Conservation (phyloP, 1,140 invertebrate species). For the Contarinia nasturtii region DNA sequence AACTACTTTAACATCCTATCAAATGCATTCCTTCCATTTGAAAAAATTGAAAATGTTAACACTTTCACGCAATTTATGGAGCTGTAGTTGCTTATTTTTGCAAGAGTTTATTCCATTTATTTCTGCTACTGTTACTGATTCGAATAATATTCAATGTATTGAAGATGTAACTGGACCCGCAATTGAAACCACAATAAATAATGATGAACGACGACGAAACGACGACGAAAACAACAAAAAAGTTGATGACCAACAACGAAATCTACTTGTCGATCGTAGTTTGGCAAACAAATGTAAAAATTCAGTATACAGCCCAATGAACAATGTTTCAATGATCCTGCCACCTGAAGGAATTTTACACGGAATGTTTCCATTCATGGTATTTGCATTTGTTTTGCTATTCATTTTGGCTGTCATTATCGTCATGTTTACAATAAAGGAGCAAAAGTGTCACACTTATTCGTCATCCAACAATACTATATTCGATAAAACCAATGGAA, state of each 20-base stretch:
- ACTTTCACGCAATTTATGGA: slow-evolving; percentile 68
- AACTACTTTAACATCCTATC: slow-evolving; percentile 28
- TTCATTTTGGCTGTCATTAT: slow-evolving; percentile 53
- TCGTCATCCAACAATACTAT: slow-evolving; percentile 39
- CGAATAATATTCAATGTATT: slow-evolving; percentile 56
- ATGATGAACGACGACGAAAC: background rate
- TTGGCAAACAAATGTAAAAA: slow-evolving; percentile 49
- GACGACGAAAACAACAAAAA: too few relatives aligned
- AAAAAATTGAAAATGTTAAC: slow-evolving; percentile 45
- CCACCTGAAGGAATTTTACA: slow-evolving; percentile 30
- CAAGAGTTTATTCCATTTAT: slow-evolving; percentile 70
- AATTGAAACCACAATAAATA: slow-evolving; percentile 49
- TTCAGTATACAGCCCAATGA: slow-evolving; percentile 18
- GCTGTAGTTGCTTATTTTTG: slow-evolving; percentile 74
- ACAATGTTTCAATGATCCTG: background rate
- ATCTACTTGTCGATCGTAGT: slow-evolving; percentile 42
- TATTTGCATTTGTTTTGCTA: slow-evolving; percentile 51
- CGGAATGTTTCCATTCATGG: slow-evolving; percentile 67
- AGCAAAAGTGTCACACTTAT: slow-evolving; percentile 64
- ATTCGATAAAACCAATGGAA: slow-evolving; percentile 25
- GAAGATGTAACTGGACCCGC: slow-evolving; percentile 54
- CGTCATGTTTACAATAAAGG: slow-evolving; percentile 62
- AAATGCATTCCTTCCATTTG: slow-evolving; percentile 13
- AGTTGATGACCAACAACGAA: slow-evolving; percentile 31
- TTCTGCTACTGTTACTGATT: slow-evolving; percentile 56